Base-by-base conservation (phyloP, 2,797 vertebrate genomes). In the Tapirus indicus region DNA sequence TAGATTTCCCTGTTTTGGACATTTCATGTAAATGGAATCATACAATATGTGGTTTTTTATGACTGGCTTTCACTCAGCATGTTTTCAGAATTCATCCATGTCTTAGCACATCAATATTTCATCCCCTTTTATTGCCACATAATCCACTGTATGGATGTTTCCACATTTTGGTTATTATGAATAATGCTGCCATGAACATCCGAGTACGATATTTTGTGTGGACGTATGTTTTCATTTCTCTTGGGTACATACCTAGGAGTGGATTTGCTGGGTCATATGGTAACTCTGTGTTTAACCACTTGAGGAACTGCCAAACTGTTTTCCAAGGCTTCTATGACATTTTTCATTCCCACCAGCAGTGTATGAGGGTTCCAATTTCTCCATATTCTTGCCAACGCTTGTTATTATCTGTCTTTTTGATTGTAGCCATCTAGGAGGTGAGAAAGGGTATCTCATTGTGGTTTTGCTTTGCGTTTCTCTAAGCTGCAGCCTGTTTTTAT, bases 381-480 rank as follows among this genome's bases (percentile, higher is more conserved):
- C 41, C 44, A 60, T 68, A 77, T 77, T 69, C n/a, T 82, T 71
- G 27, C 56, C 21, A 71, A 49, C 23, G 47, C 20, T 27, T 74
- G 11, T 58, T 75, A 68, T 23, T 94, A 44, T 9, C 47, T 58
- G 38, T 72, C 35, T 71, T 74, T 74, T 84, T 74, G 56, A 69
- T 89, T n/a, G 69, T 14, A 82, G 32, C 66, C 32, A 49, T 35
- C 25, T 38, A 69, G 32, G 14, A 32, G 11, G 2, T 72, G 38
- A 89, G n/a, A 68, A 75, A 2, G 29, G 64, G 27, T 38, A 41
- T 90, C 52, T 94, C 56, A 5, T 21, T 68, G 71, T 52, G 60
- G 29, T 68, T 94, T 69, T 92, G 54, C 83, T 91, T 83, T 77
- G n/a, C 52, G 64, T 91, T 91, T 91, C 88, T 64, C 44, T 69